Conservation (phyloP, 1,140 invertebrate species). For the Oryzaephilus surinamensis region DNA sequence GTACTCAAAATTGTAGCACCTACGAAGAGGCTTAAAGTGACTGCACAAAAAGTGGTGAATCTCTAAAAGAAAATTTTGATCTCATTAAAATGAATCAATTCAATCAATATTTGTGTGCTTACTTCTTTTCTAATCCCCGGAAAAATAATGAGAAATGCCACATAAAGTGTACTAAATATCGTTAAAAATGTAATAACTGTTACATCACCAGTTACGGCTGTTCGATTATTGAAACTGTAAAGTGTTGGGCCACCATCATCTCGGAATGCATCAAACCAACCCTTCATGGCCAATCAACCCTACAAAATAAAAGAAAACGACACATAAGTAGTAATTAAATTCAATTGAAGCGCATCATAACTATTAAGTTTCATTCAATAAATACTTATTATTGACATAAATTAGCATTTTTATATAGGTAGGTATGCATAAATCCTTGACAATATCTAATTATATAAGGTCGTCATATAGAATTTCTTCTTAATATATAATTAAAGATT, state of each 20-base stretch:
- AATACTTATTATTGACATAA: too few species aligned
- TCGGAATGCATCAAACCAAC: constrained; percentile 89
- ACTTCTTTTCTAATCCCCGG: constrained; percentile 93
- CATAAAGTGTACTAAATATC: constrained; percentile 78
- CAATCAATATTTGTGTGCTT: constrained; percentile 26
- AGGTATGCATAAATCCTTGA: too few species aligned
- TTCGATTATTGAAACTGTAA: constrained; percentile 85
- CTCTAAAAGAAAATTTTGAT: constrained; percentile 53
- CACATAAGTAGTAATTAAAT: background rate
- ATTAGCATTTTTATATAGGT: too few species aligned
- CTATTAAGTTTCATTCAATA: background rate
- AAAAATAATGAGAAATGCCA: constrained; percentile 87
- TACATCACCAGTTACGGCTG: constrained; percentile 84
- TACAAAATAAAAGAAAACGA: constrained; percentile 11
- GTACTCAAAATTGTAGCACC: constrained; percentile 85
- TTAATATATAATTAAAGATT: too few species aligned
- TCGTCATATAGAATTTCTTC: too few species aligned
- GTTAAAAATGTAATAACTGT: constrained; percentile 74
- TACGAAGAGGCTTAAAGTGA: constrained; percentile 83
- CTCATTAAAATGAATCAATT: background rate
- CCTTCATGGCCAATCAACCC: constrained; percentile 53
- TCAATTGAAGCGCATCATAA: background rate
- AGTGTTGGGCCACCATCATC: constrained; percentile 85
- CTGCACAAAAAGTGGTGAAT: constrained; percentile 83
- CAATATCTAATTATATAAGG: too few species aligned